phyloP scores from a whole-genome alignment of 2,797 vertebrate genomes.

The Gymnothorax reevesii region DNA sequence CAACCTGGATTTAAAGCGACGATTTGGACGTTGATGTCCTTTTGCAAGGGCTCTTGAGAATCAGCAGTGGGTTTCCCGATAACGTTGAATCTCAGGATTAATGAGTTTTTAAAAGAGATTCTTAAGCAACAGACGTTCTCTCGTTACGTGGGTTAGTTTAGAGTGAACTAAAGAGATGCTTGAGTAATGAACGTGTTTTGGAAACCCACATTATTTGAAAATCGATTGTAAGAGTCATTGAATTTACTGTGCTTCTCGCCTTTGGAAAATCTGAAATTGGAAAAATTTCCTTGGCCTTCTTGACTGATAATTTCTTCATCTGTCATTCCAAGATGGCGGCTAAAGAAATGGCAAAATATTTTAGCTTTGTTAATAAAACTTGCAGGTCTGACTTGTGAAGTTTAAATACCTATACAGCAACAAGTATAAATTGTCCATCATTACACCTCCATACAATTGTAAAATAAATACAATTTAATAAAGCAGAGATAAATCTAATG shows the following conservation, averaged over 20 bases:
- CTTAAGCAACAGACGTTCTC: no score
- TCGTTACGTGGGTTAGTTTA: no score
- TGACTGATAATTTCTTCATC: neutral
- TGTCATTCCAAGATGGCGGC: slow-evolving; percentile 30
- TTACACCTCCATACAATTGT: neutral
- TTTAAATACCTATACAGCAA: neutral
- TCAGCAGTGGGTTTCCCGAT: no score
- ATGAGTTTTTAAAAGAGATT: no score
- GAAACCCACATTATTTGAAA: no score
- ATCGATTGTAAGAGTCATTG: no score
- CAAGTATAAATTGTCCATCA: neutral
- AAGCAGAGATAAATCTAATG: neutral
- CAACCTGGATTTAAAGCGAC: no score
- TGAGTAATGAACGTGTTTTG: no score
- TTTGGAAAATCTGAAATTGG: neutral
- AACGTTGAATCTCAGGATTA: no score
- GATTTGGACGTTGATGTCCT: neutral
- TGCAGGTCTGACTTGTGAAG: neutral
- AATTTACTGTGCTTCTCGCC: neutral
- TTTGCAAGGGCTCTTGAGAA: neutral
- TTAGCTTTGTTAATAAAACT: neutral
- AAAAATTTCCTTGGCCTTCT: neutral
- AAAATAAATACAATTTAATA: neutral
- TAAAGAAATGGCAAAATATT: neutral
- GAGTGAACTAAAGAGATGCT: no score